A percentile compares a stretch with the other conserved stretches of the same genome.
These are phyloP conservation scores for Mionectes olivaceus DNA, from an alignment of 2,797 vertebrate genomes.

Conservation along the genomic window DNA sequence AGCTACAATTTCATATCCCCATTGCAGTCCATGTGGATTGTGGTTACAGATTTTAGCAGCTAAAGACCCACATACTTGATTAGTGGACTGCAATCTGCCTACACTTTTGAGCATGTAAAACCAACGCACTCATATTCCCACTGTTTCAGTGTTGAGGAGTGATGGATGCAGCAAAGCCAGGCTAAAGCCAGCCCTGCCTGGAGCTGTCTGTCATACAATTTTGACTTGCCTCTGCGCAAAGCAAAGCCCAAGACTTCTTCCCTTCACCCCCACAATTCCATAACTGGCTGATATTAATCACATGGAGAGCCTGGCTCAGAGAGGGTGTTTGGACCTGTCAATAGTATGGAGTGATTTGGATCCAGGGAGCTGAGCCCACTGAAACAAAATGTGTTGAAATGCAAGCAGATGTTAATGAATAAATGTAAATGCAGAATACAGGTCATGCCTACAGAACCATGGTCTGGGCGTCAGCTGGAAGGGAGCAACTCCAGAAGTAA, in stretches of 20 bases:
- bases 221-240: not conserved
- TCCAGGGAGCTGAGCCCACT: not conserved
- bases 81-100: not conserved
- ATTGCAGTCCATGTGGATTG: not conserved
- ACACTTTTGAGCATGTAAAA: not conserved
- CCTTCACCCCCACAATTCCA: not conserved
- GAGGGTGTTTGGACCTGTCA: not conserved
- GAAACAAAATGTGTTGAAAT: not conserved
- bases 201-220: not conserved
- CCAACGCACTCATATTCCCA: not conserved
- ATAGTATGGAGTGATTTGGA: not conserved
- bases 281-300: not conserved
- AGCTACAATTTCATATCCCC: not conserved
- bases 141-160: not conserved
- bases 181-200: not conserved
- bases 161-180: not conserved
- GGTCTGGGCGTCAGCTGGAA: not conserved
- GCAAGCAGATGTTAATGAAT: not conserved
- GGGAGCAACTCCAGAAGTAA: not conserved
- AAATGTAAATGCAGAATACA: not conserved
- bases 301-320: not conserved
- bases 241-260: not conserved
- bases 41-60: not conserved
- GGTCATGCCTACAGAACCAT: not conserved
- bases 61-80: not conserved